phyloP scores from a whole-genome alignment of 2,113 vertebrate genomes.

The Abramis brama region DNA sequence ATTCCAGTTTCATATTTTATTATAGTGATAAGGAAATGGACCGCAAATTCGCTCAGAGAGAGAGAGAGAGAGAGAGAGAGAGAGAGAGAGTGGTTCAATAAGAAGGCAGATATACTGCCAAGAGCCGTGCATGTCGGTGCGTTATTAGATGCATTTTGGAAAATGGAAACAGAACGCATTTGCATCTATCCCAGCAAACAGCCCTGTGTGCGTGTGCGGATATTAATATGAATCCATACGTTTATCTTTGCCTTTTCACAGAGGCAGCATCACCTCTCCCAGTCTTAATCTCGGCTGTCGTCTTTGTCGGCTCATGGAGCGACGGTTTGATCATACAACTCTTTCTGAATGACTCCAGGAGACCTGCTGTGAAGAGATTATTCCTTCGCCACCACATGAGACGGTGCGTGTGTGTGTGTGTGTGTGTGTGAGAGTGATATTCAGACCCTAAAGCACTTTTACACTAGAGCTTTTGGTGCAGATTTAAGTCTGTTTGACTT shows the following conservation, averaged over 20 bases:
- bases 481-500: background rate
- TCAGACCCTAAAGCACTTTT: background rate
- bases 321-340: constrained; percentile 51
- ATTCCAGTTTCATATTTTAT: constrained; percentile 91
- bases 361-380: constrained; percentile 47
- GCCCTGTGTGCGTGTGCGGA: constrained; percentile 13
- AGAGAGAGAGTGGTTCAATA: background rate
- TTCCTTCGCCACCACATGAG: constrained; percentile 17
- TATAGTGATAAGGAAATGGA: constrained; percentile 88
- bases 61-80: constrained; percentile 5
- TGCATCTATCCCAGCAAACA: constrained; percentile 31
- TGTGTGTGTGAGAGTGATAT: background rate
- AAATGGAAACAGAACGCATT: constrained; percentile 48
- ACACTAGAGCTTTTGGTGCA: background rate
- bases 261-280: constrained; percentile 32
- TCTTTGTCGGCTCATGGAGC: constrained; percentile 33
- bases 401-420: background rate
- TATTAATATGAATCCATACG: constrained; percentile 54
- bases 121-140: constrained; percentile 11
- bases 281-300: constrained; percentile 56
- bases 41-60: constrained; percentile 70
- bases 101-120: constrained; percentile 11
- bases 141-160: constrained; percentile 49
- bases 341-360: constrained; percentile 37
- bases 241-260: constrained; percentile 47